phyloP scores from a whole-genome alignment of 1,140 invertebrate genomes.

The Carcinoscorpius rotundicauda region DNA sequence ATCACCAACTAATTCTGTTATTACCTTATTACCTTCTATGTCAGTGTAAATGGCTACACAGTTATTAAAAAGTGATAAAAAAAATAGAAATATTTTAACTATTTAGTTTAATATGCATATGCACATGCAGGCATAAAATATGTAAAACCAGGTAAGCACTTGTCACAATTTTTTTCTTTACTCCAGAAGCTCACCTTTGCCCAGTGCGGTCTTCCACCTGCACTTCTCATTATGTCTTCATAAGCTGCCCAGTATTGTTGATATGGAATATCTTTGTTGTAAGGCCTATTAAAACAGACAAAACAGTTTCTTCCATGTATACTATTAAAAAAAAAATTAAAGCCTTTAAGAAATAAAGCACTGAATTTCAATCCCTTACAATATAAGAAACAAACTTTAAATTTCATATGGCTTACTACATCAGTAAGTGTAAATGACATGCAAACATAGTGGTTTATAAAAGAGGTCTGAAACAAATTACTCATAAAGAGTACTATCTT shows the following conservation, averaged over 20 bases:
- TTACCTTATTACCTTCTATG: conserved; percentile 1
- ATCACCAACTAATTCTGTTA: not conserved
- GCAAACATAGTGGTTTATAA: no score
- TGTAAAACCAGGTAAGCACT: not conserved
- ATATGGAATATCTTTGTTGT: conserved; percentile 26
- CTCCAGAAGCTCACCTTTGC: conserved; percentile 26
- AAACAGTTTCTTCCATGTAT: no score
- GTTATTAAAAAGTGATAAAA: conserved; percentile 1
- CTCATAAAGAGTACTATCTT: no score
- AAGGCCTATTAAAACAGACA: conserved; percentile 23
- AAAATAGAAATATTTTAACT: not conserved
- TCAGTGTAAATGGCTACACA: not conserved
- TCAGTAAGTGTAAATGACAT: no score
- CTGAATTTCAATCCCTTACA: no score
- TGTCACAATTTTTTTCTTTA: not conserved
- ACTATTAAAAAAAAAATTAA: conserved; percentile 6
- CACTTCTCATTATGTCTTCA: conserved; percentile 26
- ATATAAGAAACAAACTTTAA: no score
- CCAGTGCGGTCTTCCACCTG: conserved; percentile 32
- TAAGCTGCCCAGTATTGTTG: conserved; percentile 28
- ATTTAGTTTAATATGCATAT: not conserved
- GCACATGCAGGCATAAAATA: not conserved
- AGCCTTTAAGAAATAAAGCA: no score
- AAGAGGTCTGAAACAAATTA: no score
- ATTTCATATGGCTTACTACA: no score